Conservation (phyloP, 2,797 vertebrate genomes). For the Discoglossus pictus region DNA sequence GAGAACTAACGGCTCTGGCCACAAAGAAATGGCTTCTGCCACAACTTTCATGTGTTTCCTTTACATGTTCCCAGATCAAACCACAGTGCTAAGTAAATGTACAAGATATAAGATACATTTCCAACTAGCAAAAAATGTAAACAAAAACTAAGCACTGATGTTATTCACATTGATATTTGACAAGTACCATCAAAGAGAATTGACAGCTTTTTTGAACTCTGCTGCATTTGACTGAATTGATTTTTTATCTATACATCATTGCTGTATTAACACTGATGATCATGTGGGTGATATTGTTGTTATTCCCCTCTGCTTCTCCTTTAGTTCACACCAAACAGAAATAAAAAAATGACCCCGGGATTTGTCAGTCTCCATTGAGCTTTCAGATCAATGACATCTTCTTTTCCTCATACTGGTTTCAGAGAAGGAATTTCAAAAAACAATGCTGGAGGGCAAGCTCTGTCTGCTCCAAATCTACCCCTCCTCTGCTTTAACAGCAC, state of each 20-base stretch:
- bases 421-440: constrained; percentile 55
- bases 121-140: constrained; percentile 16
- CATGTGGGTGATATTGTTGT: constrained; percentile 59
- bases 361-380: constrained; percentile 67
- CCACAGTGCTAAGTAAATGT: not conserved
- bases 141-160: constrained; percentile 20
- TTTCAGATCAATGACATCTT: constrained; percentile 70
- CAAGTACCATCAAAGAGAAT: constrained; percentile 48
- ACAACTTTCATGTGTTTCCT: constrained; percentile 4
- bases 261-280: constrained; percentile 61
- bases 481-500: not conserved
- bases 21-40: constrained; percentile 5
- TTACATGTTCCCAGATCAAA: constrained; percentile 13
- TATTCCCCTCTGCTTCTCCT: constrained; percentile 63
- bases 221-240: constrained; percentile 42
- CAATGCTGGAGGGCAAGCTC: constrained; percentile 60
- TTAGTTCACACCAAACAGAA: constrained; percentile 74
- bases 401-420: constrained; percentile 40
- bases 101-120: not conserved
- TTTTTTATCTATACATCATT: constrained; percentile 51
- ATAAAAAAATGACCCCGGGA: constrained; percentile 78
- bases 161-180: constrained; percentile 29
- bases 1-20: not conserved
- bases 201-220: constrained; percentile 29
- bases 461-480: constrained; percentile 28